A percentile compares a stretch with the other conserved stretches of the same genome.
Evolutionary conservation across 1,140 invertebrate species (phyloP).

Genomic region (Scaptomyza montana): DNA sequence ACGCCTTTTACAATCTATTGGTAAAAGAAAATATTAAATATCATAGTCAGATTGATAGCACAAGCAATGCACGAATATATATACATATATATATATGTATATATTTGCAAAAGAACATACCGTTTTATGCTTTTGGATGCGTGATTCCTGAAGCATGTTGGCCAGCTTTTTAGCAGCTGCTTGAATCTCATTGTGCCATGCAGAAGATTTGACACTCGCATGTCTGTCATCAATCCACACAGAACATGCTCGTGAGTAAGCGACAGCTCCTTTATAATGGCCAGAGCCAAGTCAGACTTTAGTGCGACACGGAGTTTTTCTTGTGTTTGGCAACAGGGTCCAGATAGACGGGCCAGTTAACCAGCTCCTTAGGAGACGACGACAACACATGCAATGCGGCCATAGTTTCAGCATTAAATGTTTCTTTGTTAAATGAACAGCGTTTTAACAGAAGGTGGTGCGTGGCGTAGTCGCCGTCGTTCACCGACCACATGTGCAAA

Average conservation of each 20-base stretch:
- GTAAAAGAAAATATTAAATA: constrained; percentile 1
- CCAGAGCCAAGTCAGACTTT: constrained; percentile 31
- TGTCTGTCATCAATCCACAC: constrained; percentile 29
- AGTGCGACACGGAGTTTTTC: constrained; percentile 40
- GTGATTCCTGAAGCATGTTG: constrained; percentile 41
- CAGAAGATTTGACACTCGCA: constrained; percentile 22
- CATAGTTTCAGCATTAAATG: constrained; percentile 23
- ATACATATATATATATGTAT: too few relatives aligned
- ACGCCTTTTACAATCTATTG: constrained; percentile 5
- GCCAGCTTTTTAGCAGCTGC: constrained; percentile 60
- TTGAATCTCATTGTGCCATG: constrained; percentile 60
- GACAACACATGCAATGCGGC: constrained; percentile 51
- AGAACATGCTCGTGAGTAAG: constrained; percentile 64
- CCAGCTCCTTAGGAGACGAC: constrained; percentile 20
- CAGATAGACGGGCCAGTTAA: constrained; percentile 45
- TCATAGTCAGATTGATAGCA: neutral
- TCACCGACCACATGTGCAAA: constrained; percentile 61
- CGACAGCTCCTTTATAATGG: constrained; percentile 44
- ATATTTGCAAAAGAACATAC: constrained; percentile 9
- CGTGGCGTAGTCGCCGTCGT: constrained; percentile 21
- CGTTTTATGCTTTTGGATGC: constrained; percentile 19
- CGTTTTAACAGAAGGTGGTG: constrained; percentile 60
- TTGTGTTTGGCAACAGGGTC: constrained; percentile 30
- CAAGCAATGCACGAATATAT: neutral
- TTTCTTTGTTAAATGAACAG: constrained; percentile 48